Percentiles rank a stretch among this genome's conserved stretches.
Evolutionary conservation across 1,140 invertebrate species (phyloP).

Genomic region (Archivesica marissinica): DNA sequence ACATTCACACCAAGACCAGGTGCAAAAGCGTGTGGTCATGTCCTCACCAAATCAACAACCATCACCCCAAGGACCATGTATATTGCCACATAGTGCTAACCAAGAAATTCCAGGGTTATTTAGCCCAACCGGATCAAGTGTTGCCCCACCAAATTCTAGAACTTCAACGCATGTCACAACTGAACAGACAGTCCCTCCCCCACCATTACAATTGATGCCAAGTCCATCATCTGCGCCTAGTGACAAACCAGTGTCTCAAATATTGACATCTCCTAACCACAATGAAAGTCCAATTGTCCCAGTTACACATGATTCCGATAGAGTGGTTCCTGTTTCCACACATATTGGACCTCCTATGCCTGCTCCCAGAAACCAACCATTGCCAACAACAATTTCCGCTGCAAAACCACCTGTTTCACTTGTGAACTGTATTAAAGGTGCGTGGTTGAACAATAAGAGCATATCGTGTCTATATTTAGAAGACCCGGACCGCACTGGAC

Average conservation of each 20-base stretch:
- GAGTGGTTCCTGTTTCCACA: not conserved
- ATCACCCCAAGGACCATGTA: not conserved
- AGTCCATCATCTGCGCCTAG: not conserved
- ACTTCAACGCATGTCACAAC: not conserved
- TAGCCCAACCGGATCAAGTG: conserved; percentile 44
- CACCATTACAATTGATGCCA: conserved; percentile 22
- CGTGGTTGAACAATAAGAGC: conserved; percentile 77
- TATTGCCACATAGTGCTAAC: conserved; percentile 22
- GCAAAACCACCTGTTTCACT: conserved; percentile 10
- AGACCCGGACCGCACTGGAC: conserved; percentile 66
- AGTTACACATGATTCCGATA: not conserved
- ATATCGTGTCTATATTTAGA: conserved; percentile 78
- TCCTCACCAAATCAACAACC: not conserved
- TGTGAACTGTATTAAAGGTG: conserved; percentile 70
- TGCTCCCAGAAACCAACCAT: conserved; percentile 24
- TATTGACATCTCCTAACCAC: not conserved
- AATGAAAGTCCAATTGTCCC: not conserved
- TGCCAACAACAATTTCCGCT: conserved; percentile 18
- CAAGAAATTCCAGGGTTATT: conserved; percentile 56
- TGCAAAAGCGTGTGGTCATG: not conserved
- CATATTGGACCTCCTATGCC: not conserved
- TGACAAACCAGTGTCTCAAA: not conserved
- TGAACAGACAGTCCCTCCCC: not conserved
- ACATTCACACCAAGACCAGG: not conserved
- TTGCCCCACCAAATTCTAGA: not conserved